phyloP scores from a whole-genome alignment of 2,797 vertebrate genomes.

The Arnoldichthys spilopterus region DNA sequence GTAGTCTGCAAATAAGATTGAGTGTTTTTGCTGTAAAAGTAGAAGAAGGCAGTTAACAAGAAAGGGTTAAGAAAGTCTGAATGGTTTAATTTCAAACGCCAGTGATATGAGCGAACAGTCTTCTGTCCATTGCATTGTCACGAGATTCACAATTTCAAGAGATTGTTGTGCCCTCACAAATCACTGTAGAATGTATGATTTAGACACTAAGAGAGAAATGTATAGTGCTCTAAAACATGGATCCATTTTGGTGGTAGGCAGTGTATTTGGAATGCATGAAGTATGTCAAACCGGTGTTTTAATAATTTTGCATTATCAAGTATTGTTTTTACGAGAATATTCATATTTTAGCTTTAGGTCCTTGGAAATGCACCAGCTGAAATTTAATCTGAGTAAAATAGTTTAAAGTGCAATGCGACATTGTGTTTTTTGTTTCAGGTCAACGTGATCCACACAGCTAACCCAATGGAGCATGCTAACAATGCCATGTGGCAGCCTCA shows the following conservation, averaged over 20 bases:
- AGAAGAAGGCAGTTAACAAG: no score
- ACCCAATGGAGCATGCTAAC: constrained; percentile 87
- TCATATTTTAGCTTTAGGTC: neutral
- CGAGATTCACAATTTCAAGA: no score
- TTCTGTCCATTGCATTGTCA: no score
- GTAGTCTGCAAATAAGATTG: no score
- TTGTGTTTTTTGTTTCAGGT: constrained; percentile 77
- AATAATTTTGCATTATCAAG: neutral
- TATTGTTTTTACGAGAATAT: neutral
- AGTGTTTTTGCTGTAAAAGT: no score
- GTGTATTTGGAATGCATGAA: neutral
- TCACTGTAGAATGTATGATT: no score
- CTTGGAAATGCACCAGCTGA: neutral
- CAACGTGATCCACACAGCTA: constrained; percentile 95
- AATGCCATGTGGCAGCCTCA: constrained; percentile 92
- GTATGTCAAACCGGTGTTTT: neutral
- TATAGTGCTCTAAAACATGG: neutral
- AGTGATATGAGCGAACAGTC: no score
- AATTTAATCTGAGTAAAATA: neutral
- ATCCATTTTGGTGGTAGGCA: neutral
- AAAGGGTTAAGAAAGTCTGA: no score
- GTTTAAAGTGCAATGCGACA: neutral
- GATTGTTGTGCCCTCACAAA: no score
- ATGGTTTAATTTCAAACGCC: no score
- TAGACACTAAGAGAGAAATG: no score